Percentiles rank a stretch among this genome's conserved stretches.
phyloP scores from a whole-genome alignment of 1,140 invertebrate genomes.

The Drosophila tsacasi region DNA sequence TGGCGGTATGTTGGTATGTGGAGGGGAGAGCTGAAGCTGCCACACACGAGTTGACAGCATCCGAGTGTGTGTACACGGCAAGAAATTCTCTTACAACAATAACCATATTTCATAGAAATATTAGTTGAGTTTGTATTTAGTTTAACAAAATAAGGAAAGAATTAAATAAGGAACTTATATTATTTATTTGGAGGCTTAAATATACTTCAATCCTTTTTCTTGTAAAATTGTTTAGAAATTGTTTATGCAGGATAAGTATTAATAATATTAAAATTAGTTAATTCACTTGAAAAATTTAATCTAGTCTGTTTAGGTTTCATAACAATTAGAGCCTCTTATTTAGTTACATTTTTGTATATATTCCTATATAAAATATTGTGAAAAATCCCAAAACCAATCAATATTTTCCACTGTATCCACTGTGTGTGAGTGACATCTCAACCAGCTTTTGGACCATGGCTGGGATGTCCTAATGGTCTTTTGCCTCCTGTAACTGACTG shows the following conservation, averaged over 20 bases:
- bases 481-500: conserved; percentile 77
- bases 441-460: conserved; percentile 59
- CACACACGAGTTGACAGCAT: conserved; percentile 74
- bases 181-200: neutral
- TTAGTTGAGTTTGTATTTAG: no score
- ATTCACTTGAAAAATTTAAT: neutral
- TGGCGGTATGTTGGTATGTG: neutral
- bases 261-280: neutral
- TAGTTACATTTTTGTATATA: no score
- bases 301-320: neutral
- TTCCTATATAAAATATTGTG: no score
- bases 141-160: neutral
- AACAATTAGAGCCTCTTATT: neutral
- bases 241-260: neutral
- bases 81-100: neutral
- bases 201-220: neutral
- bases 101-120: fast-evolving
- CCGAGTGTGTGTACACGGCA: conserved; percentile 56
- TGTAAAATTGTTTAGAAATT: neutral
- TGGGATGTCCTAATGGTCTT: conserved; percentile 72
- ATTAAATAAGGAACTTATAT: no score
- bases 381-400: neutral
- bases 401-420: conserved; percentile 27
- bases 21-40: conserved; percentile 8
- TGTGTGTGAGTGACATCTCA: conserved; percentile 77